Percentiles rank a stretch among this genome's conserved stretches.
Conservation (phyloP, 2,888 invertebrate species). For the Periphyllus acericola region DNA sequence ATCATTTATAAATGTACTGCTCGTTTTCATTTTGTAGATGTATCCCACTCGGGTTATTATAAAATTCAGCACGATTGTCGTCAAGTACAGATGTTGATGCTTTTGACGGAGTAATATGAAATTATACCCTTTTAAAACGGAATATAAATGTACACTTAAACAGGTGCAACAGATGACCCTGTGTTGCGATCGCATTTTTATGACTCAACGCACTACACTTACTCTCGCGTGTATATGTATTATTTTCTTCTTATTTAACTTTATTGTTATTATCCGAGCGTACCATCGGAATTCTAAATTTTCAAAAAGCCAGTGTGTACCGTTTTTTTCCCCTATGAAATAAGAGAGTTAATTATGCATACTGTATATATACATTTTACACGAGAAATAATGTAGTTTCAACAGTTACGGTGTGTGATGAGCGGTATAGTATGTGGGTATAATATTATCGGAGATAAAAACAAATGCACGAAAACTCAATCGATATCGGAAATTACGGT, state of each 20-base stretch:
- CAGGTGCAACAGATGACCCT: conserved; percentile 48
- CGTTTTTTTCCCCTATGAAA: background rate
- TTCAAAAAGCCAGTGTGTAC: background rate
- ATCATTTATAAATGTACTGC: no score
- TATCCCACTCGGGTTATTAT: background rate
- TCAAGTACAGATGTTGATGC: conserved; percentile 16
- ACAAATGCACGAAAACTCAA: no score
- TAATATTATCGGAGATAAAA: no score
- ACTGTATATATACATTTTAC: no score
- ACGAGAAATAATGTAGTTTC: no score
- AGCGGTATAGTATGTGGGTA: no score
- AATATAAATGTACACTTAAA: conserved; percentile 16
- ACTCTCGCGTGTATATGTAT: background rate
- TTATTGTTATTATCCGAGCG: background rate
- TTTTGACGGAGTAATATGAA: background rate
- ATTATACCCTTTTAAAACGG: conserved; percentile 4
- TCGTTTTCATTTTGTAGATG: background rate
- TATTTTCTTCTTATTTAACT: background rate
- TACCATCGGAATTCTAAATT: background rate
- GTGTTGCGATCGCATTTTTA: background rate
- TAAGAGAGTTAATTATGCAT: no score
- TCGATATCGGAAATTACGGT: no score
- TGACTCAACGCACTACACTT: background rate
- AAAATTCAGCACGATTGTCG: background rate
- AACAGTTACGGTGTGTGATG: no score